A percentile compares a stretch with the other conserved stretches of the same genome.
phyloP scores from a whole-genome alignment of 2,888 invertebrate genomes.

The Tenodera sinensis region DNA sequence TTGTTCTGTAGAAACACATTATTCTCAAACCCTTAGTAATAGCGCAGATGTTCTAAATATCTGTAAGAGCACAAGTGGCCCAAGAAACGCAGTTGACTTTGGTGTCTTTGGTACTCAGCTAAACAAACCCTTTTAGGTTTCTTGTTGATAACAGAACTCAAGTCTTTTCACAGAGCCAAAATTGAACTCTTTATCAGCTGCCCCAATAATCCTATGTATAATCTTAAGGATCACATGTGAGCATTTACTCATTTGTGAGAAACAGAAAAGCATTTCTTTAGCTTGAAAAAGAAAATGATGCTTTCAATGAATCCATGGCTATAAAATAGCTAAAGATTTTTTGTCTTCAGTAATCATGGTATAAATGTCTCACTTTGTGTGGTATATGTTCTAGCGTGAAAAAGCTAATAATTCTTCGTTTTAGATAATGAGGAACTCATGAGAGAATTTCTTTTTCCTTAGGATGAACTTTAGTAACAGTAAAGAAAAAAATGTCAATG shows the following conservation, averaged over 20 bases:
- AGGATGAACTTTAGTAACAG: neutral
- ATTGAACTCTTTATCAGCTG: neutral
- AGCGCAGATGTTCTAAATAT: neutral
- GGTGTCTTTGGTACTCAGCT: neutral
- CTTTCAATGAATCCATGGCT: neutral
- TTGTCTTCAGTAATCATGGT: neutral
- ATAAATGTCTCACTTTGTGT: neutral
- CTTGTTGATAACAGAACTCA: constrained; percentile 4
- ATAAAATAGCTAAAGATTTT: neutral
- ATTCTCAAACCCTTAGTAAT: neutral
- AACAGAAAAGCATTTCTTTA: neutral
- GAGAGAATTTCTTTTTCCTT: neutral
- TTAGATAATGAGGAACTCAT: neutral
- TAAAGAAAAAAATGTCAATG: neutral
- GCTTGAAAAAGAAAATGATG: neutral
- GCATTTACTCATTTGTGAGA: neutral
- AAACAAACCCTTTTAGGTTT: neutral
- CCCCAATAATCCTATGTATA: neutral
- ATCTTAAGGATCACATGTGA: neutral
- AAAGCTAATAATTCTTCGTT: neutral
- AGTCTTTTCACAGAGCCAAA: constrained; percentile 5
- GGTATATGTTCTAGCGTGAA: neutral
- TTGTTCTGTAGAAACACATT: neutral
- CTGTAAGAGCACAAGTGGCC: neutral
- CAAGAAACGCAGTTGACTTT: neutral